Base-by-base conservation (phyloP, 2,113 vertebrate species). In the Marcusenius ussheri region DNA sequence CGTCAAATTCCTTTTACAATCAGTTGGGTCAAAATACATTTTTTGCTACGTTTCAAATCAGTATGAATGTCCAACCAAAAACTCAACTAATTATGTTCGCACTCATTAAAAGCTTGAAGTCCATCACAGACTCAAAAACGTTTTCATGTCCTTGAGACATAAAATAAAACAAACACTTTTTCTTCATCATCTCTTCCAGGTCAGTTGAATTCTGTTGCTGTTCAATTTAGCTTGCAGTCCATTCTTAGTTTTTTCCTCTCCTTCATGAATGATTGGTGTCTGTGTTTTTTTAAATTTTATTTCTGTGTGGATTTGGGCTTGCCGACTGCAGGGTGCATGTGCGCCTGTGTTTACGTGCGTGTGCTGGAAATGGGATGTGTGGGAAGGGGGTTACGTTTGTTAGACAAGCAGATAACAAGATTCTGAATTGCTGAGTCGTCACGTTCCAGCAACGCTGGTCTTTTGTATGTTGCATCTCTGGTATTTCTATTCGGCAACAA, bases 401-500 rank as follows among this genome's bases (percentile, higher is more conserved):
- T 92, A 94, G 94, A 94, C 93, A 91, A 94, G 90, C 91, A 90
- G 94, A 93, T 96, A 95, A 95, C 95, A 95, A 91, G 93, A 95
- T 95, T 87, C 90, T 93, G 93, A 94, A 94, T 95, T 94, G 95
- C 96, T 95, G 94, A 96, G 94, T 94, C 94, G 94, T 96, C 95
- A 91, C 94, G 94, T 96, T 97, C 93, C 93, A 94, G 94, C 94
- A 94, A 93, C 93, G 93, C 93, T 93, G 94, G 95, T 96, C 94
- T 96, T 97, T 95, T 96, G 95, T 95, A 95, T 94, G 94, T 96
- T 97, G 94, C 95, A 94, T 95, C 95, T 95, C 95, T 94, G 94
- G 93, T 95, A 95, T 97, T 96, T 96, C 95, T 94, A 96, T 97
- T 93, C 95, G 92, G 93, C 94, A 96, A 96, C 96, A 96, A 95